Conservation (phyloP, 2,113 vertebrate species). For the Eonycteris spelaea region DNA sequence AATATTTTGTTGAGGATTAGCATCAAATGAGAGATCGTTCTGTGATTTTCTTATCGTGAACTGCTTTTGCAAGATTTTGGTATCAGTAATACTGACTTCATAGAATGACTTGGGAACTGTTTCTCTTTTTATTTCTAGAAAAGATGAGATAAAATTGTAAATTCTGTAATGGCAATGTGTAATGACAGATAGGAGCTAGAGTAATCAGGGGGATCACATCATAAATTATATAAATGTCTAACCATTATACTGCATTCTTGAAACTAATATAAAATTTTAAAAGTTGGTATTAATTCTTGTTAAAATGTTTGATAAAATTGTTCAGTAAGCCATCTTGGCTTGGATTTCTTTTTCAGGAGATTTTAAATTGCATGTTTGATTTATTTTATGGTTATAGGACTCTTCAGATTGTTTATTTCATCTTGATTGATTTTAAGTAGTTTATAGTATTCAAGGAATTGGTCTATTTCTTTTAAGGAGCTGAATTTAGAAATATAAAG, state of each 20-base stretch:
- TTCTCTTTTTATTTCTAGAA: neutral
- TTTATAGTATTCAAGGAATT: neutral
- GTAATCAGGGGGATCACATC: too few species aligned
- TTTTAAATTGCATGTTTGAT: slow-evolving; percentile 19
- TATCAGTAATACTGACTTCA: neutral
- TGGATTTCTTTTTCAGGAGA: neutral
- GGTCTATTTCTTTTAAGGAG: neutral
- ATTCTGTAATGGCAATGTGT: too few species aligned
- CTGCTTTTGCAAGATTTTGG: neutral
- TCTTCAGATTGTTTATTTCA: neutral
- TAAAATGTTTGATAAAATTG: neutral
- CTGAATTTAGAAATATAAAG: neutral
- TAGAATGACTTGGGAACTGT: neutral
- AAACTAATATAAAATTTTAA: too few species aligned
- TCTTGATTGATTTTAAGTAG: neutral
- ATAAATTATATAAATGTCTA: too few species aligned
- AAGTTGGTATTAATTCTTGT: neutral
- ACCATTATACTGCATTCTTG: too few species aligned
- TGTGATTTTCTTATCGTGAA: neutral
- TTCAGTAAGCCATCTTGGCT: neutral
- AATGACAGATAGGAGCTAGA: too few species aligned
- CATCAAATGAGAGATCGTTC: neutral
- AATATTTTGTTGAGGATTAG: neutral
- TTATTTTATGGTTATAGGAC: neutral
- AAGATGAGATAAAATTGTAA: neutral